phyloP scores from a whole-genome alignment of 2,113 vertebrate species.

The Hippoglossus stenolepis region DNA sequence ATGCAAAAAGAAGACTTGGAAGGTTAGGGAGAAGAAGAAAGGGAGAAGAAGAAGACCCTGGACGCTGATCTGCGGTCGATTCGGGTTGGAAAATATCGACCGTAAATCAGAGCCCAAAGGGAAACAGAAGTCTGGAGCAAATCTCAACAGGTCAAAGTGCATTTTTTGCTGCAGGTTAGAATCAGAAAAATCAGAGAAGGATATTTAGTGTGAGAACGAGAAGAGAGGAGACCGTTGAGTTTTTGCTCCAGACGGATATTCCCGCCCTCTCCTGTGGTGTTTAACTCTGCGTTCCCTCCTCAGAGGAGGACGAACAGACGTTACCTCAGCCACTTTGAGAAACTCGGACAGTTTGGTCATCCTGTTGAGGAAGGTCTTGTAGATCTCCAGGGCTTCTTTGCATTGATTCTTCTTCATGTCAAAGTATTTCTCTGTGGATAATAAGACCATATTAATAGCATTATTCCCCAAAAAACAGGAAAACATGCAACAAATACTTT shows the following conservation, averaged over 20 bases:
- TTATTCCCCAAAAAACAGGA: too few relatives aligned
- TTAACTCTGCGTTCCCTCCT: constrained; percentile 24
- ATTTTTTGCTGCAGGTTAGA: neutral
- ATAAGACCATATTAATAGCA: constrained; percentile 8
- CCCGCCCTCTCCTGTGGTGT: constrained; percentile 32
- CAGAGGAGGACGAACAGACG: constrained; percentile 50
- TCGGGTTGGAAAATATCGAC: constrained; percentile 29
- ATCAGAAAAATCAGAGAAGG: neutral
- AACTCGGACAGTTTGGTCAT: constrained; percentile 98
- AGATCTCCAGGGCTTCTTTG: constrained; percentile 96
- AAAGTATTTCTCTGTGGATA: constrained; percentile 93
- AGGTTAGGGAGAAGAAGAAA: constrained; percentile 38
- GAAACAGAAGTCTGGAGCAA: constrained; percentile 57
- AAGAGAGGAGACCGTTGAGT: constrained; percentile 37
- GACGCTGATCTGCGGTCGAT: constrained; percentile 60
- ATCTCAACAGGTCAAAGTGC: constrained; percentile 54
- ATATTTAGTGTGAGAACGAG: neutral
- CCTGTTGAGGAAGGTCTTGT: constrained; percentile 96
- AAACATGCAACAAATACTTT: too few relatives aligned
- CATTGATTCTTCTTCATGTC: constrained; percentile 99
- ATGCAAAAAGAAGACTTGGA: constrained; percentile 55
- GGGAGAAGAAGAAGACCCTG: constrained; percentile 25
- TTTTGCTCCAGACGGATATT: constrained; percentile 60
- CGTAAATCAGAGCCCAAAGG: constrained; percentile 60
- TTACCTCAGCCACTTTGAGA: constrained; percentile 97